Base-by-base conservation (phyloP, 2,113 vertebrate genomes). In the Melozone crissalis region DNA sequence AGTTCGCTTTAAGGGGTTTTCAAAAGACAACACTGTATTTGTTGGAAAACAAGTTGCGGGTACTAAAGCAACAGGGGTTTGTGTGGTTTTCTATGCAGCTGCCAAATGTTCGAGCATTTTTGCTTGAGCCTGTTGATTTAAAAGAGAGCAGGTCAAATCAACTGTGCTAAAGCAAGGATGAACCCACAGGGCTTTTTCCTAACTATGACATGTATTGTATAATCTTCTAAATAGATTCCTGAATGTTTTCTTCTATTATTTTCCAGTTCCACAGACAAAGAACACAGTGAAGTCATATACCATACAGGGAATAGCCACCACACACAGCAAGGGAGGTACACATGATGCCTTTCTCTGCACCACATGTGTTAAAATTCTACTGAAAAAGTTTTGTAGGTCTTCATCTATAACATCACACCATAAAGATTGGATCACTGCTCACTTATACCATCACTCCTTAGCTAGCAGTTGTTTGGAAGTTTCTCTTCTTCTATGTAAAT, bases 161-260 rank as follows among this genome's bases (percentile, higher is more conserved):
- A 35, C 76, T 63, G 55, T 22, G 55, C 67, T 86, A 69, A 76
- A 67, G 37, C 55, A 30, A 33, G 18, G 79, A 28, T 58, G 76
- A 76, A 73, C 72, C 86, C 90, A 67, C 44, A 57, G 91, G 83
- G 77, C 68, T 87, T 89, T 92, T 87, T 93, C 87, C 83, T 57
- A 63, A 41, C 83, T 88, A 76, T 57, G 80, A 54, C 61, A 57
- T 59, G 76, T 39, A 86, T 58, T 35, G 43, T 55, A 75, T 4
- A 7, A n/a, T 74, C 47, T 87, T 76, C 54, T 84, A 89, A 86
- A 58, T 5, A 37, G 31, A 92, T 74, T 92, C 80, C 57, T 58
- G 37, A 80, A 55, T 33, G 39, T 46, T 88, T 77, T 76, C 63
- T 74, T 83, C 86, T 71, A 46, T 65, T 72, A 73, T 65, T 89